These are phyloP conservation scores for Euwallacea fornicatus DNA, from an alignment of 1,140 invertebrate species.

Conservation along the genomic window DNA sequence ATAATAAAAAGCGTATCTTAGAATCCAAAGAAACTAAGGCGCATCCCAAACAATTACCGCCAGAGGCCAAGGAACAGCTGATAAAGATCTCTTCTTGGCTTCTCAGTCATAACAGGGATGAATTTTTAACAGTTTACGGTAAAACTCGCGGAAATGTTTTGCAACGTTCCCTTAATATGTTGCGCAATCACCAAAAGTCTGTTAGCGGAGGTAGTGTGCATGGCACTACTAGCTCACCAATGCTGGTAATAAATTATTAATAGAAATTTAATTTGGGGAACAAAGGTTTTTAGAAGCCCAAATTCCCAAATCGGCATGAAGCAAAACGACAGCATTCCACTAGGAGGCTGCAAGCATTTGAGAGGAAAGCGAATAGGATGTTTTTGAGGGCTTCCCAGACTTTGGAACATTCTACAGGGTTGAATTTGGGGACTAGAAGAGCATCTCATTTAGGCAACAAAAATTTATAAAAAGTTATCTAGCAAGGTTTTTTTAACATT, in stretches of 20 bases:
- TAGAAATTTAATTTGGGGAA: not conserved
- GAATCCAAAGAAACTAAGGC: constrained; percentile 47
- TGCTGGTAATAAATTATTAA: constrained; percentile 47
- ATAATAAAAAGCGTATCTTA: constrained; percentile 23
- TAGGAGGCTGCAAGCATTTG: constrained; percentile 64
- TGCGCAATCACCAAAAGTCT: constrained; percentile 80
- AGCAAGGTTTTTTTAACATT: not conserved
- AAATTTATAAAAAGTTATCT: not conserved
- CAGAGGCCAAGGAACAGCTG: constrained; percentile 69
- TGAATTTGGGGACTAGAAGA: constrained; percentile 61
- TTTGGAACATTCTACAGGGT: constrained; percentile 71
- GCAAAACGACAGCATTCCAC: constrained; percentile 56
- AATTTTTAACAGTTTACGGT: constrained; percentile 81
- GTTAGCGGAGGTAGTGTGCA: constrained; percentile 67
- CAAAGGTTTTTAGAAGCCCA: constrained; percentile 53
- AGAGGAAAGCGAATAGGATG: constrained; percentile 86
- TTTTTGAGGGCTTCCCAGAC: constrained; percentile 82
- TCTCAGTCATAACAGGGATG: constrained; percentile 74
- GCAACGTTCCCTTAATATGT: constrained; percentile 71
- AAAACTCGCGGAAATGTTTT: constrained; percentile 75
- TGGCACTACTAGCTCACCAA: constrained; percentile 50
- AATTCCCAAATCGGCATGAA: constrained; percentile 59
- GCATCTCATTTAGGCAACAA: constrained; percentile 52
- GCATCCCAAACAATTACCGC: constrained; percentile 48
- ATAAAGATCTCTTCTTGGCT: constrained; percentile 83